Base-by-base conservation (phyloP, 2,888 invertebrate species). In the Germaria angustata region DNA sequence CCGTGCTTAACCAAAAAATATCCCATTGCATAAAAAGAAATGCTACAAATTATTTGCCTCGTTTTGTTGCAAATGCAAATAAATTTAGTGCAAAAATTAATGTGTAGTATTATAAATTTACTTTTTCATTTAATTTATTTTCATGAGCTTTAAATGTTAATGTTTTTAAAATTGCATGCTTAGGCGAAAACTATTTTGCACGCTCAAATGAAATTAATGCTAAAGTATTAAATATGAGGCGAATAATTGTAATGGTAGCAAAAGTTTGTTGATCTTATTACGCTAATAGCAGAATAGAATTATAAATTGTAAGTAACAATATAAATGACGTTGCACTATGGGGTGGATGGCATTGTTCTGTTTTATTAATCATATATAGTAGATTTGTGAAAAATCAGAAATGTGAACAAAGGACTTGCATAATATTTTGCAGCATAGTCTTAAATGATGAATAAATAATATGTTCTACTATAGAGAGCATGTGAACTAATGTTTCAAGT, bases 111-210 rank as follows among this genome's bases (percentile, higher is more conserved):
- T 39, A 7, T 36, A 11, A 4, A 24, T 53, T 15, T 28, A 5
- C 15, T 55, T 51, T 59, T 41, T n/a, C 7, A 44, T 57, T 24
- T 4, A 57, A 17, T 8, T 49, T 24, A 39, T 17, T 17, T 51
- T 32, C 11, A 41, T n/a, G n/a, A n/a, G n/a, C n/a, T n/a, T n/a
- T n/a, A n/a, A n/a, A n/a, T n/a, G 28, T 8, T 39, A 32, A 36
- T 41, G 39, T 24, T 53, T 44, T 41, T 46, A 11, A 63, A 69
- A 80, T 75, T 55, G 71, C 57, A 72, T 79, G 72, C 20, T 65
- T 39, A 57, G 39, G 57, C 20, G 46, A 46, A 51, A 72, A 49
- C 17, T 51, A 46, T n/a, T 61, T 78, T 55, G 39, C 73, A 80
- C 68, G 61, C 53, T 71, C 32, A 36, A 78, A 63, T 63, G 22